These are phyloP conservation scores for Zoroaster sp. DNA, from an alignment of 53 echinoderm and acorn worm genomes.

Conservation along the genomic window DNA sequence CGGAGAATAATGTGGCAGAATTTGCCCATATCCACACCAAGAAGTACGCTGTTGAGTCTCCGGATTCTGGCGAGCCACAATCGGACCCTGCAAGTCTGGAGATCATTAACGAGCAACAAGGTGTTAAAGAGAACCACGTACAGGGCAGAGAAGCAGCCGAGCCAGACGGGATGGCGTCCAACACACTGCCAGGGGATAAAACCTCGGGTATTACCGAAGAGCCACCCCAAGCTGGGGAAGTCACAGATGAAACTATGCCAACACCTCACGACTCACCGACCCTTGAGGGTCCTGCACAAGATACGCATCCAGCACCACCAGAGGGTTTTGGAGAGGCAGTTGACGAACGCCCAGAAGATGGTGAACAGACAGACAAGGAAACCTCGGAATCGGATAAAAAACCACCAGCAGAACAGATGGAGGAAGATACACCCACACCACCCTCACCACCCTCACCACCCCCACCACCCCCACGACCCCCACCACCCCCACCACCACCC, in stretches of 20 bases:
- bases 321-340: neutral
- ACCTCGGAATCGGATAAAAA: neutral
- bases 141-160: neutral
- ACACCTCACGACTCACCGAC: neutral
- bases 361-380: too few species aligned
- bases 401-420: neutral
- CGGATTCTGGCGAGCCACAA: neutral
- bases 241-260: neutral
- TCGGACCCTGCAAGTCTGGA: neutral
- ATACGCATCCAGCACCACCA: neutral
- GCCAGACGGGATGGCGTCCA: neutral
- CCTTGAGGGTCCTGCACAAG: neutral
- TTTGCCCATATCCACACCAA: slow-evolving; percentile 21
- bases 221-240: neutral
- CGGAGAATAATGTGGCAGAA: neutral
- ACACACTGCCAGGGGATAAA: neutral
- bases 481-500: neutral
- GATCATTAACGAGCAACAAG: neutral
- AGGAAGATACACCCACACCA: neutral
- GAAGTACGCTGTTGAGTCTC: neutral
- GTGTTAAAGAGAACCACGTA: neutral
- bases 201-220: neutral
- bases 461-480: neutral
- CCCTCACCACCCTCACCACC: neutral
- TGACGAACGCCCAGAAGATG: too few species aligned